Base-by-base conservation (phyloP, 1,140 invertebrate species). In the Batillaria attramentaria region DNA sequence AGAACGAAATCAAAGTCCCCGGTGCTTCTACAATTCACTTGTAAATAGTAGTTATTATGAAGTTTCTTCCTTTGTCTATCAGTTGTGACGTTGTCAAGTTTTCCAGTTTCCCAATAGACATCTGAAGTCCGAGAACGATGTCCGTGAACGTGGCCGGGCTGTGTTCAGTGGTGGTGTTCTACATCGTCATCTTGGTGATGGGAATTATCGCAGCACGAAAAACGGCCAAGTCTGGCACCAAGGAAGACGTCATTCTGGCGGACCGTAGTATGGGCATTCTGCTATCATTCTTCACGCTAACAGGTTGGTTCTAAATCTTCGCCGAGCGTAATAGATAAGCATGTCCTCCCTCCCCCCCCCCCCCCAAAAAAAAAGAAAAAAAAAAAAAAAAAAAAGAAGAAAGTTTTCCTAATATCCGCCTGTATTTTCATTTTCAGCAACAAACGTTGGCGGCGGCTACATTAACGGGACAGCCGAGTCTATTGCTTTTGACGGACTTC, bases 271-370 rank as follows among this genome's bases (percentile, higher is more conserved):
- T 98, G 85, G 97, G 97, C 5, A 35, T 97, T 6, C 96, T 98
- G 85, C 97, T 98, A 43, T 97, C 97, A n/a, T 97, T 98, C 79
- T 98, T 98, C 85, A 98, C 97, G 18, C 98, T 98, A 96, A 98
- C 97, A 89, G 95, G 95, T 96, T 90, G 92, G 87, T 87, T n/a
- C n/a, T n/a, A n/a, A n/a, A n/a, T 33, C 18, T 66, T 24, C 33
- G 10, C 24, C 33, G 13, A 50, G 46, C 46, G 13, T n/a, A n/a
- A n/a, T n/a, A n/a, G n/a, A n/a, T n/a, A n/a, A n/a, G n/a, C n/a
- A n/a, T n/a, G n/a, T n/a, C n/a, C n/a, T n/a, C n/a, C n/a, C n/a
- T n/a, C n/a, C n/a, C n/a, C n/a, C n/a, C n/a, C n/a, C n/a, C n/a
- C n/a, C n/a, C n/a, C n/a, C n/a, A n/a, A n/a, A n/a, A n/a, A n/a